Percentiles rank a stretch among this genome's conserved stretches.
Evolutionary conservation across 2,888 invertebrate genomes (phyloP).

Genomic region (Nezara viridula): DNA sequence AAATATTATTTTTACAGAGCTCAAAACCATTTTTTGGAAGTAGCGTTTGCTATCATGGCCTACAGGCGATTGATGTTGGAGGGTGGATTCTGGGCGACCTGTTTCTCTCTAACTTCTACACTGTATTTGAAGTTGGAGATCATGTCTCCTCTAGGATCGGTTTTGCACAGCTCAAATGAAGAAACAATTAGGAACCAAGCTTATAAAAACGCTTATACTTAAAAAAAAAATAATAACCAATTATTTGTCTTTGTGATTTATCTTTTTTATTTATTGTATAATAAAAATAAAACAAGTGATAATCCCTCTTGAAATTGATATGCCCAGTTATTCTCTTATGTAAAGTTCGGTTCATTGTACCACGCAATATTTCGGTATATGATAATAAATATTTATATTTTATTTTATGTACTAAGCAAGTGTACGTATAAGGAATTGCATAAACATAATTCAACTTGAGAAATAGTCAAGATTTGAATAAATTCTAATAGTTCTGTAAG

Average conservation of each 20-base stretch:
- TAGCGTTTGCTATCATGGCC: slow-evolving; percentile 34
- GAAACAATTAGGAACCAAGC: not conserved
- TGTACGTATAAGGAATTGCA: too few species aligned
- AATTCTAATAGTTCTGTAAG: too few species aligned
- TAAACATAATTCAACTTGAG: too few species aligned
- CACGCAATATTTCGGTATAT: not conserved
- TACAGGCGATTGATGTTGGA: slow-evolving; percentile 12
- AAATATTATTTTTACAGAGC: slow-evolving; percentile 9
- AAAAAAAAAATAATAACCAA: not conserved
- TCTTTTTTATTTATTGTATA: not conserved
- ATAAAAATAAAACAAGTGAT: not conserved
- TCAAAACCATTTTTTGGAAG: not conserved
- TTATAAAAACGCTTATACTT: not conserved
- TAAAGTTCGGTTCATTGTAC: not conserved
- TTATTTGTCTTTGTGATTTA: not conserved
- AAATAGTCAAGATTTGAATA: too few species aligned
- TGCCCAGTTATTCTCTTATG: not conserved
- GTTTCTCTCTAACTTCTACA: slow-evolving; percentile 60
- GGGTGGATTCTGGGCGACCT: slow-evolving; percentile 59
- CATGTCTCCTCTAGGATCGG: slow-evolving; percentile 50
- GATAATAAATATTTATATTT: not conserved
- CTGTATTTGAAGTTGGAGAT: slow-evolving; percentile 53
- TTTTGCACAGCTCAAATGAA: slow-evolving; percentile 54
- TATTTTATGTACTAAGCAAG: not conserved
- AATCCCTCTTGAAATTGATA: not conserved